phyloP scores from a whole-genome alignment of 2,797 vertebrate species.

The Anableps anableps region DNA sequence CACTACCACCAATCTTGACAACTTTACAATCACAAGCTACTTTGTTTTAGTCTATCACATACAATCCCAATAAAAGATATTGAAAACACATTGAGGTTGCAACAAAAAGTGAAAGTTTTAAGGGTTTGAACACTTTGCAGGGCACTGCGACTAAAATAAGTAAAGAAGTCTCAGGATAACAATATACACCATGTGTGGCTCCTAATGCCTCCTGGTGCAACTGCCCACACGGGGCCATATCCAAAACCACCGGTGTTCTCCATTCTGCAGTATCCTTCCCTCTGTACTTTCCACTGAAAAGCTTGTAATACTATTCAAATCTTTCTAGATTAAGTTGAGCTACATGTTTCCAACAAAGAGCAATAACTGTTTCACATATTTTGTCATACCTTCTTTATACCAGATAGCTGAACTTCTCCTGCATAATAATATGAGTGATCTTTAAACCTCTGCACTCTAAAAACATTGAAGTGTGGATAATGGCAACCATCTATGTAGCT shows the following conservation, averaged over 20 bases:
- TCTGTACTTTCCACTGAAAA: not conserved
- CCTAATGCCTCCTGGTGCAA: not conserved
- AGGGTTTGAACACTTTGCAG: too few species aligned
- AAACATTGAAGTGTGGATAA: not conserved
- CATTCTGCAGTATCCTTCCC: not conserved
- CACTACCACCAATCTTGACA: too few species aligned
- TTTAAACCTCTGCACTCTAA: not conserved
- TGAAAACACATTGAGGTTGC: too few species aligned
- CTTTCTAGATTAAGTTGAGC: not conserved
- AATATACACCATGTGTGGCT: not conserved
- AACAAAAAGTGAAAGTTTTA: too few species aligned
- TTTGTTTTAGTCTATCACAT: too few species aligned
- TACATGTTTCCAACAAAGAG: not conserved
- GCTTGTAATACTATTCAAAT: not conserved
- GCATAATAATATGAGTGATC: not conserved
- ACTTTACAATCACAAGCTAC: too few species aligned
- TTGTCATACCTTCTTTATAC: not conserved
- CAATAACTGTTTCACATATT: not conserved
- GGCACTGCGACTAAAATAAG: too few species aligned
- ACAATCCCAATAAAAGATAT: too few species aligned
- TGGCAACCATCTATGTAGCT: not conserved
- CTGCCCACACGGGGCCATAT: not conserved
- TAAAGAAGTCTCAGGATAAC: too few species aligned
- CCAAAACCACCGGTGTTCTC: not conserved
- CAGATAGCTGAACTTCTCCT: not conserved